Percentiles rank a stretch among this genome's conserved stretches.
Conservation (phyloP, 2,797 vertebrate genomes). For the Sebastiscus tertius region DNA sequence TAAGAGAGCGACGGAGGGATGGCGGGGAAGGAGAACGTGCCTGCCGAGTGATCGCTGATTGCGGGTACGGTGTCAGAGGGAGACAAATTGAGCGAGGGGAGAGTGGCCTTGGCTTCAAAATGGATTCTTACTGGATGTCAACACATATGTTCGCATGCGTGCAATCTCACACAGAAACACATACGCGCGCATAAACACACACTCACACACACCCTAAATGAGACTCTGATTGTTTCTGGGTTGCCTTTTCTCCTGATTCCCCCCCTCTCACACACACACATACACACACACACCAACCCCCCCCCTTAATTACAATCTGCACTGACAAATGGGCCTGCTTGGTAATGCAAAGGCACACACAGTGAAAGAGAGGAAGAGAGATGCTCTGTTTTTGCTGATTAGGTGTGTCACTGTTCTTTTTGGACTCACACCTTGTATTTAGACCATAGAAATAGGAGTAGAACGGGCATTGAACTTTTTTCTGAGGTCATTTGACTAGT, state of each 20-base stretch:
- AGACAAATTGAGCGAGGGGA: slow-evolving; percentile 25
- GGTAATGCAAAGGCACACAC: slow-evolving; percentile 45
- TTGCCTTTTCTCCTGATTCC: slow-evolving; percentile 52
- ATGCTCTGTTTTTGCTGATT: slow-evolving; percentile 58
- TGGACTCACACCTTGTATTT: slow-evolving; percentile 28
- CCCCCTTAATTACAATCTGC: slow-evolving; percentile 72
- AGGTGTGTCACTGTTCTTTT: slow-evolving; percentile 45
- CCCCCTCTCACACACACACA: no score
- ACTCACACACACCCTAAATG: slow-evolving; percentile 45
- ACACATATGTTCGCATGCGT: slow-evolving; percentile 33
- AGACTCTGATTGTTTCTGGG: slow-evolving; percentile 73
- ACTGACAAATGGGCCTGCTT: slow-evolving; percentile 73
- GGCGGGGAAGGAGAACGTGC: slow-evolving; percentile 18
- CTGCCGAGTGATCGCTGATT: slow-evolving; percentile 34
- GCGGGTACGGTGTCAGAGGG: slow-evolving; percentile 11
- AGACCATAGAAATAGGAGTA: not conserved
- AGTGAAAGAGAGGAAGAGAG: slow-evolving; percentile 18
- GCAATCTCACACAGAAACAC: slow-evolving; percentile 7
- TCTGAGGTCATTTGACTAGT: not conserved
- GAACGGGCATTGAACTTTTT: not conserved
- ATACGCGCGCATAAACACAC: not conserved
- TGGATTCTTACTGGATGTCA: slow-evolving; percentile 32
- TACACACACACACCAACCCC: not conserved
- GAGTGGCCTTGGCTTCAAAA: slow-evolving; percentile 42
- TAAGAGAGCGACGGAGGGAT: slow-evolving; percentile 38